Conservation (phyloP, 2,888 invertebrate genomes). For the Lithosia quadra region DNA sequence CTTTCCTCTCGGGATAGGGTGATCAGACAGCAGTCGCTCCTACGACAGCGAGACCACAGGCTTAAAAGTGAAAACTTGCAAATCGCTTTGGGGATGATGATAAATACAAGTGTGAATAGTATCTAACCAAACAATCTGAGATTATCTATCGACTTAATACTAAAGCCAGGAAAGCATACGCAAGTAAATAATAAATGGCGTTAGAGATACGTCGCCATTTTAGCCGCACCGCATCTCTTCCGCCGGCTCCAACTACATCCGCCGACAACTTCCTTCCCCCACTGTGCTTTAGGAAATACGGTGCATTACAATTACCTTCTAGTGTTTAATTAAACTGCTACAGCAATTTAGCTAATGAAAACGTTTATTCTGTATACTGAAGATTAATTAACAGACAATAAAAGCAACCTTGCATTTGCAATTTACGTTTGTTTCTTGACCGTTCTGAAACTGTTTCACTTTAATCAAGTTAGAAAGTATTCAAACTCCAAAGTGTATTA, state of each 20-base stretch:
- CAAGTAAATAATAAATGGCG: slow-evolving; percentile 57
- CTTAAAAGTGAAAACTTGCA: too few species aligned
- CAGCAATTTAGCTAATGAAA: slow-evolving; percentile 15
- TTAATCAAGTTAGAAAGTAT: background rate
- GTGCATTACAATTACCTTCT: slow-evolving; percentile 37
- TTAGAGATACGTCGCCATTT: slow-evolving; percentile 60
- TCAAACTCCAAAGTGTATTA: background rate
- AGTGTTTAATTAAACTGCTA: slow-evolving; percentile 14
- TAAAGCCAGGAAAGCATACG: slow-evolving; percentile 39
- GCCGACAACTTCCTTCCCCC: slow-evolving; percentile 60
- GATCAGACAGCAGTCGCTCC: too few species aligned
- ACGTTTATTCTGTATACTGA: background rate
- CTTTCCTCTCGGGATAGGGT: too few species aligned
- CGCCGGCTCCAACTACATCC: slow-evolving; percentile 67
- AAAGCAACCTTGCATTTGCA: background rate
- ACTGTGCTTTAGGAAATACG: slow-evolving; percentile 49
- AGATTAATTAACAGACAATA: background rate
- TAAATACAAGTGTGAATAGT: too few species aligned
- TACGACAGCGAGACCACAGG: too few species aligned
- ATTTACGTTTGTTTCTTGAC: background rate
- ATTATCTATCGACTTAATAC: slow-evolving; percentile 36
- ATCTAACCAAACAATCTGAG: too few species aligned
- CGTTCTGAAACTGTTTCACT: background rate
- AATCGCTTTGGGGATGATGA: too few species aligned
- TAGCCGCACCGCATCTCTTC: slow-evolving; percentile 57